Evolutionary conservation across 2,888 invertebrate genomes (phyloP), one percentile per base, ranked within the genome.

Genomic region (Gisinianus flammeolus): DNA sequence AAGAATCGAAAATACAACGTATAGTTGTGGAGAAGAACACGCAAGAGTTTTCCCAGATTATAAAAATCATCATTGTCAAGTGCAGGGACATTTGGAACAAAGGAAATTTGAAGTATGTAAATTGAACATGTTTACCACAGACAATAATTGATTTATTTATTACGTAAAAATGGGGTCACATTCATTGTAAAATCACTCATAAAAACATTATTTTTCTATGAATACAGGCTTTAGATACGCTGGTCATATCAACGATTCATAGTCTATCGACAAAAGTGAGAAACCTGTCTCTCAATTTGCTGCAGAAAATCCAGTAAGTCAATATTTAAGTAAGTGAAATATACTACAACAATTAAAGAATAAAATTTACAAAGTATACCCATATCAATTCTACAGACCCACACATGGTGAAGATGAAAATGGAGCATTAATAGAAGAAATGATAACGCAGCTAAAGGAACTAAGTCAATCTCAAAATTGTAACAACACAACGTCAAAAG

Each of bases 171-270:
- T n/a, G n/a, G n/a, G n/a, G n/a, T n/a, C n/a, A n/a, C n/a, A n/a
- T n/a, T n/a, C n/a, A n/a, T n/a, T n/a, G n/a, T n/a, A n/a, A n/a
- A n/a, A n/a, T n/a, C n/a, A n/a, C n/a, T n/a, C n/a, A n/a, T n/a
- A n/a, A n/a, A n/a, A n/a, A n/a, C n/a, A 54, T 54, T 54, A 5
- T 54, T 54, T 54, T 54, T n/a, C n/a, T n/a, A n/a, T n/a, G n/a
- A n/a, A n/a, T n/a, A n/a, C 19, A 87, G 85, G 87, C 87, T 12
- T 81, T 88, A 79, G 89, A 90, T 84, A 87, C 87, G 80, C 86
- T 90, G 71, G 88, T 89, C 58, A 88, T 90, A 76, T 87, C 89
- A 26, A 89, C 89, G 26, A 88, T 89, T 76, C 88, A 88, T 85
- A 88, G 89, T 79, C 85, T 89, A 78, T 89, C 89, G 30, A 86